phyloP scores from a whole-genome alignment of 53 echinoderm and acorn worm genomes.

The Luidia sarsii region DNA sequence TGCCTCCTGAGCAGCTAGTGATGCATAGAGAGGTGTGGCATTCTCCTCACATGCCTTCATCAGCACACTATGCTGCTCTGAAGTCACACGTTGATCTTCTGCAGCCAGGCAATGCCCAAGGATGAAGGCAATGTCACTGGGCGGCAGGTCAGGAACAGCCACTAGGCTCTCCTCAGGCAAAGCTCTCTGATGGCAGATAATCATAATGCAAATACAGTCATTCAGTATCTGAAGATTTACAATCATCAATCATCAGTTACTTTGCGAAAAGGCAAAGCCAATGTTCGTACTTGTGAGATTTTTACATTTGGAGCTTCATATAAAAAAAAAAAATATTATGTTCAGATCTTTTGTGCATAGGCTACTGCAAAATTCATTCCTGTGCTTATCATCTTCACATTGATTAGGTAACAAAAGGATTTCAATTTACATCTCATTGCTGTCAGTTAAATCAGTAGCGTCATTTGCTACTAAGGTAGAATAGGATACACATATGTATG shows the following conservation, averaged over 20 bases:
- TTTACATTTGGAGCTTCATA: no score
- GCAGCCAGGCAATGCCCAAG: conserved; percentile 54
- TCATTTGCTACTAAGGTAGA: no score
- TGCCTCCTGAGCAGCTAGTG: conserved; percentile 65
- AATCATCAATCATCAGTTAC: no score
- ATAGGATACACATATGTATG: no score
- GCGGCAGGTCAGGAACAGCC: conserved; percentile 54
- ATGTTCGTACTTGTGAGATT: not conserved
- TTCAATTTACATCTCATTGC: no score
- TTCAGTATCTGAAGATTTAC: not conserved
- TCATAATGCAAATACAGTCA: conserved; percentile 20
- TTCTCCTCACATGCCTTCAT: conserved; percentile 66
- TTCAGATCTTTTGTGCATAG: no score
- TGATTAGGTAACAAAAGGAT: no score
- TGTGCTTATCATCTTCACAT: no score
- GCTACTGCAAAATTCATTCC: no score
- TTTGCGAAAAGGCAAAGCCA: not conserved
- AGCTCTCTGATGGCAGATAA: conserved; percentile 19
- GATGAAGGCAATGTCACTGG: conserved; percentile 55
- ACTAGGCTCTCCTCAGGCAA: conserved; percentile 57
- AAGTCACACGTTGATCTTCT: conserved; percentile 55
- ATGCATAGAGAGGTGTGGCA: conserved; percentile 67
- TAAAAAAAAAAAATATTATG: no score
- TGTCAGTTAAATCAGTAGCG: no score
- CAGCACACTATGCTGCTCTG: conserved; percentile 56